Evolutionary conservation across 1,140 invertebrate species (phyloP).

Genomic region (Paraescarpia echinospica): DNA sequence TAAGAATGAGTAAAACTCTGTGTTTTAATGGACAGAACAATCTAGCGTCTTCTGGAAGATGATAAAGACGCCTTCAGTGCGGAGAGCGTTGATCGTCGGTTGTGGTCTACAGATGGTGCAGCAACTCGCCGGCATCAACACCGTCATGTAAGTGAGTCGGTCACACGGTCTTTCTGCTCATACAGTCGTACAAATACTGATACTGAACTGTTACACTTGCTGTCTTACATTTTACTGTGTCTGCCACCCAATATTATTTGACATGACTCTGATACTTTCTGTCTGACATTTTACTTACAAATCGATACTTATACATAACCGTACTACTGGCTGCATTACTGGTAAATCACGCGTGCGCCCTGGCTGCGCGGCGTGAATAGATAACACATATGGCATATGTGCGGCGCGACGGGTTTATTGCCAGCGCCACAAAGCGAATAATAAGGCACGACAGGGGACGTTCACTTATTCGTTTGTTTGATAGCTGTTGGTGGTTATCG

Average conservation of each 20-base stretch:
- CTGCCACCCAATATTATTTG: too few relatives aligned
- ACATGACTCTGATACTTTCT: background rate
- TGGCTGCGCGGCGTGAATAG: background rate
- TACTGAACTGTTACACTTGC: too few relatives aligned
- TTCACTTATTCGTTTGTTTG: background rate
- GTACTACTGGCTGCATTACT: background rate
- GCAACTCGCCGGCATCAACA: conserved; percentile 68
- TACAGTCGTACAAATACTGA: too few relatives aligned
- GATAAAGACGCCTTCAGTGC: conserved; percentile 56
- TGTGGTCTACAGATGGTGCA: conserved; percentile 65
- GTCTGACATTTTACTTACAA: background rate
- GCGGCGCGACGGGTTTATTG: background rate
- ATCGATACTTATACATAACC: background rate
- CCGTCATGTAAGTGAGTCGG: conserved; percentile 63
- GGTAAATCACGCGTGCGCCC: background rate
- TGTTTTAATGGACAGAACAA: background rate
- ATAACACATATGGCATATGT: background rate
- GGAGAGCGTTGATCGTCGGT: conserved; percentile 64
- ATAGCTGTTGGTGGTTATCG: background rate
- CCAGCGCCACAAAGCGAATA: background rate
- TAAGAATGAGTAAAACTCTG: background rate
- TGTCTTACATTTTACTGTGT: too few relatives aligned
- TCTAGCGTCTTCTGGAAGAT: conserved; percentile 53
- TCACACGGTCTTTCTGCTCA: too few relatives aligned
- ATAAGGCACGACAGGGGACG: background rate